Evolutionary conservation across 2,888 invertebrate species (phyloP).

Genomic region (Drosophila phalerata): DNA sequence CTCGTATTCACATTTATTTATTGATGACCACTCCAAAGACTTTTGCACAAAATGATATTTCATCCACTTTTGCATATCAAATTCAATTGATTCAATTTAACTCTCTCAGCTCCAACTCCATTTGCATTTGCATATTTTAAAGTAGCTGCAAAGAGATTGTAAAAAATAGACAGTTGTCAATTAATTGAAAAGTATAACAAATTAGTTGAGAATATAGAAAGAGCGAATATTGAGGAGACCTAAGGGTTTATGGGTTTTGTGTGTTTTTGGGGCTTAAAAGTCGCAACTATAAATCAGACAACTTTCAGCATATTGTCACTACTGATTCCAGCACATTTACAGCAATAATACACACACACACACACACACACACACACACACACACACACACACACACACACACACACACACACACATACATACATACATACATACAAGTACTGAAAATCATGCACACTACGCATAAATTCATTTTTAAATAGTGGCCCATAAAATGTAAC

Average conservation of each 20-base stretch:
- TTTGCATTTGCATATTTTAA: conserved; percentile 1
- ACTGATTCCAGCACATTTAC: conserved; percentile 35
- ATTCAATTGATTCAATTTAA: conserved; percentile 3
- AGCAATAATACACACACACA: conserved; percentile 24
- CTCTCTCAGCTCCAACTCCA: conserved; percentile 1
- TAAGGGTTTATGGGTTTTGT: not conserved
- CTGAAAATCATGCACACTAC: conserved; percentile 6
- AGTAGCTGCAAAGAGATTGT: not conserved
- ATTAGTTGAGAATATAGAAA: not conserved
- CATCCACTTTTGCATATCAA: conserved; percentile 3
- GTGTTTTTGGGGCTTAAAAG: not conserved
- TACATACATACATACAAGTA: not conserved
- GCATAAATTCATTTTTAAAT: conserved; percentile 66
- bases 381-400: not conserved
- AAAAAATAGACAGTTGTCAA: not conserved
- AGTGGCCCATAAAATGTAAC: conserved; percentile 43
- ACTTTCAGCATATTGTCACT: conserved; percentile 50
- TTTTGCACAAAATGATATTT: conserved; percentile 2
- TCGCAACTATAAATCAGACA: conserved; percentile 42
- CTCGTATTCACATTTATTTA: conserved; percentile 45
- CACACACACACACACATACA: not conserved
- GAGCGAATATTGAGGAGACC: not conserved
- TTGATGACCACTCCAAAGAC: conserved; percentile 34
- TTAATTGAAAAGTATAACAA: not conserved
- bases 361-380: too few species aligned